These are phyloP conservation scores for Diceros bicornis DNA, from an alignment of 2,797 vertebrate genomes.

Conservation along the genomic window DNA sequence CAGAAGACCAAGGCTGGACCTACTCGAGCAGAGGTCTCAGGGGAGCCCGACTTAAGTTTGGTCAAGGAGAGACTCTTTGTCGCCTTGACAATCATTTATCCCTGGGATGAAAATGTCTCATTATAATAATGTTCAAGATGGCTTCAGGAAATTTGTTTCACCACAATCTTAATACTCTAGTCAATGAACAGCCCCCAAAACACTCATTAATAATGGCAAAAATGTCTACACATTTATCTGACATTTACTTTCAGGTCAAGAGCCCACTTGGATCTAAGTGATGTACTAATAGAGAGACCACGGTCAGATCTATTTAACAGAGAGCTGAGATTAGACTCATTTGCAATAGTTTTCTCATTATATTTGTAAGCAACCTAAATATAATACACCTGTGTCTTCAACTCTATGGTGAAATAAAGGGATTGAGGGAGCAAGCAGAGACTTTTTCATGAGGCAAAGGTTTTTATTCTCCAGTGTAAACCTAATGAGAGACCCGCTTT, in stretches of 20 bases:
- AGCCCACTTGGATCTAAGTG: neutral
- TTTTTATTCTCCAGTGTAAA: conserved; percentile 63
- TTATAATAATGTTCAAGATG: neutral
- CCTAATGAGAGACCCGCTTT: conserved; percentile 72
- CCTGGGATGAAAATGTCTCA: neutral
- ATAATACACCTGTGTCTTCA: conserved; percentile 29
- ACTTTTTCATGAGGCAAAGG: conserved; percentile 40
- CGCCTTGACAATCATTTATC: neutral
- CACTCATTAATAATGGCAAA: neutral
- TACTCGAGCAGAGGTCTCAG: neutral
- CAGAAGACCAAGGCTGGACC: neutral
- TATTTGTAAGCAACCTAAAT: neutral
- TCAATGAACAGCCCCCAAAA: neutral
- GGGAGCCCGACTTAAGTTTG: neutral
- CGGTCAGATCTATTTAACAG: neutral
- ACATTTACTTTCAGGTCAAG: conserved; percentile 22
- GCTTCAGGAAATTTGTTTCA: neutral
- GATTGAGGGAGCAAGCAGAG: neutral
- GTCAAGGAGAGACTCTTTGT: neutral
- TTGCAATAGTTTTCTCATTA: neutral
- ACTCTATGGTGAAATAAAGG: neutral
- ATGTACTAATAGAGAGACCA: neutral
- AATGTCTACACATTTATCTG: neutral
- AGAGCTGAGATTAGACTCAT: neutral
- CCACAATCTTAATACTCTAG: neutral